Percentiles rank a stretch among this genome's conserved stretches.
Evolutionary conservation across 2,113 vertebrate species (phyloP).

Genomic region (Apeltes quadracus): DNA sequence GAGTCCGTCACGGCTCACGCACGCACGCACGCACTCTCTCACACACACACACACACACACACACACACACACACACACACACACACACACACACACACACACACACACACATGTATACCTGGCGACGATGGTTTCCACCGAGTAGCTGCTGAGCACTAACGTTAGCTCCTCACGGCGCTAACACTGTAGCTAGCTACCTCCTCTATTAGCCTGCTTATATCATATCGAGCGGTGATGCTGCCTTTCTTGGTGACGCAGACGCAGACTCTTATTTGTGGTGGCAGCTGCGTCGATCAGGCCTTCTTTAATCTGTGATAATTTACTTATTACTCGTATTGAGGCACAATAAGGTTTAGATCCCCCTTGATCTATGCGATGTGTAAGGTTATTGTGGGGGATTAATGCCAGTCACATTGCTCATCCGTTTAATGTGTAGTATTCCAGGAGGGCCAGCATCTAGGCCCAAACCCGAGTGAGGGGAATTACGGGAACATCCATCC

Average conservation of each 20-base stretch:
- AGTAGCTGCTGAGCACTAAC: slow-evolving; percentile 16
- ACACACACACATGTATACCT: slow-evolving; percentile 53
- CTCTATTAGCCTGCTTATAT: not conserved
- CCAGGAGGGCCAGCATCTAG: slow-evolving; percentile 17
- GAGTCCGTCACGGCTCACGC: slow-evolving; percentile 29
- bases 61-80: slow-evolving; percentile 26
- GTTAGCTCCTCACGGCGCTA: not conserved
- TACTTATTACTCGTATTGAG: not conserved
- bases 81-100: slow-evolving; percentile 25
- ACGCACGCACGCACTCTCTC: slow-evolving; percentile 20
- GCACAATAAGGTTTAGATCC: not conserved
- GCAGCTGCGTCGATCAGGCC: slow-evolving; percentile 19
- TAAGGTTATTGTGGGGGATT: not conserved
- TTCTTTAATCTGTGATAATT: slow-evolving; percentile 8
- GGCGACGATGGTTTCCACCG: slow-evolving; percentile 24
- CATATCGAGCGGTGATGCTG: slow-evolving; percentile 3
- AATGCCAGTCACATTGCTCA: not conserved
- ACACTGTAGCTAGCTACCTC: not conserved
- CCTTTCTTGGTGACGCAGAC: slow-evolving; percentile 48
- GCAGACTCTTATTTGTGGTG: slow-evolving; percentile 4
- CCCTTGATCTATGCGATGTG: not conserved
- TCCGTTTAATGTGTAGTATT: not conserved
- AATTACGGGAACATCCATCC: slow-evolving; percentile 26
- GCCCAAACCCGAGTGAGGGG: slow-evolving; percentile 15
- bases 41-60: slow-evolving; percentile 23